phyloP scores from a whole-genome alignment of 2,113 vertebrate species.

The Etia nguti region DNA sequence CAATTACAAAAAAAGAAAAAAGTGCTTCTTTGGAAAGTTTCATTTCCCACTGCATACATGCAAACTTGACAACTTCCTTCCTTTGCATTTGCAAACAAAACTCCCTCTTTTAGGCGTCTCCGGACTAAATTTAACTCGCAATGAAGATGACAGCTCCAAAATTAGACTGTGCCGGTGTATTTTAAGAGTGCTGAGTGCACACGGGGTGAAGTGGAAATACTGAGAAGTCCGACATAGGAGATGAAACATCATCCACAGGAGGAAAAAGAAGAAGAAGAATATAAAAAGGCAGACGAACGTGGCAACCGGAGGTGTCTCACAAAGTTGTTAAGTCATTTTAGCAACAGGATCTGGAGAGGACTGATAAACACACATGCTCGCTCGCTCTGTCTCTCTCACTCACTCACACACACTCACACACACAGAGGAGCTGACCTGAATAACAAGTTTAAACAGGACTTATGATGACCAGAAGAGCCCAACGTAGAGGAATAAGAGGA shows the following conservation, averaged over 20 bases:
- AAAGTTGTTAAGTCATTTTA: not conserved
- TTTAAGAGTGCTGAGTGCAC: not conserved
- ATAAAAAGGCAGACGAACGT: not conserved
- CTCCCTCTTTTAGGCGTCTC: not conserved
- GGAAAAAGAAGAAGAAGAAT: not conserved
- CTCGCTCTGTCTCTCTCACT: not conserved
- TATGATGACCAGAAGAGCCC: not conserved
- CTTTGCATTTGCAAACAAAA: not conserved
- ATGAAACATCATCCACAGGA: not conserved
- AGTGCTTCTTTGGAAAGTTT: not conserved
- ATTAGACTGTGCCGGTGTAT: not conserved
- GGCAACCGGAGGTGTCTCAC: constrained; percentile 1
- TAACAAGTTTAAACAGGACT: not conserved
- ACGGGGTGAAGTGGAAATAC: not conserved
- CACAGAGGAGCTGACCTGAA: not conserved
- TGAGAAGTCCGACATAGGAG: not conserved
- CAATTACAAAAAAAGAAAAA: not conserved
- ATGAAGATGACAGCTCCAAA: not conserved
- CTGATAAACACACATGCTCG: not conserved
- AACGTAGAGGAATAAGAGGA: not conserved
- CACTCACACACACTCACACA: not conserved
- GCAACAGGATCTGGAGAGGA: not conserved
- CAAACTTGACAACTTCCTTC: not conserved
- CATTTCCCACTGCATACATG: not conserved
- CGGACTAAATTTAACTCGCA: not conserved